Base-by-base conservation (phyloP, 2,888 invertebrate species). In the Chaetoderma sp. region DNA sequence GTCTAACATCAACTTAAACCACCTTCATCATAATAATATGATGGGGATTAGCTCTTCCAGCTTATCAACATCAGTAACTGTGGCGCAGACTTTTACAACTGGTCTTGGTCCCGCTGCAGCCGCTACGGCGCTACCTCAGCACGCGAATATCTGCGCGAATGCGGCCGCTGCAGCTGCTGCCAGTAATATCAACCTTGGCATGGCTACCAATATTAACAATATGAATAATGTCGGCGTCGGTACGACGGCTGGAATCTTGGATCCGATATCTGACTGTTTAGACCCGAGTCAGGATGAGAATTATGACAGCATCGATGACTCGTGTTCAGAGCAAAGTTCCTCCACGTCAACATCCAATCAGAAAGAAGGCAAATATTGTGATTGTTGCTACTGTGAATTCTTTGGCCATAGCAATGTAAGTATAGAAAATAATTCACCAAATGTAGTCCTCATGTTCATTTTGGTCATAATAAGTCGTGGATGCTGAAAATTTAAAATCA, bases 341-440 rank as follows among this genome's bases (percentile, higher is more conserved):
- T 88, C 88, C 39, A 87, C 87, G 2, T 86, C 87, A 18, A 84
- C 86, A 10, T 87, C 87, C 42, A 86, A 81, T 70, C 86, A 85
- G 76, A 85, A 86, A 68, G 88, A 87, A 73, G 86, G 86, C 50
- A 86, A 88, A 74, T 89, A 89, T 78, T 93, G 93, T 83, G 91
- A 92, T 64, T 93, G 93, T 81, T 93, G 93, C 80, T 93, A 93
- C 80, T 93, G 93, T 82, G 92, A 93, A 75, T 92, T 93, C n/a
- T 93, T 93, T 76, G 93, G 93, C 47, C 93, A 92, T 75, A 92
- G 92, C 62, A 91, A 83, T 76, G 87, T 87, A 73, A 82, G 85
- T 78, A 21, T 33, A n/a, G 39, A 36, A 36, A 13, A 13, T 13
- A 36, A 36, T 13, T 13, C 39, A 36, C 39, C n/a, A 36, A 36